Percentiles rank a stretch among this genome's conserved stretches.
Conservation (phyloP, 2,113 vertebrate species). For the Silurus meridionalis region DNA sequence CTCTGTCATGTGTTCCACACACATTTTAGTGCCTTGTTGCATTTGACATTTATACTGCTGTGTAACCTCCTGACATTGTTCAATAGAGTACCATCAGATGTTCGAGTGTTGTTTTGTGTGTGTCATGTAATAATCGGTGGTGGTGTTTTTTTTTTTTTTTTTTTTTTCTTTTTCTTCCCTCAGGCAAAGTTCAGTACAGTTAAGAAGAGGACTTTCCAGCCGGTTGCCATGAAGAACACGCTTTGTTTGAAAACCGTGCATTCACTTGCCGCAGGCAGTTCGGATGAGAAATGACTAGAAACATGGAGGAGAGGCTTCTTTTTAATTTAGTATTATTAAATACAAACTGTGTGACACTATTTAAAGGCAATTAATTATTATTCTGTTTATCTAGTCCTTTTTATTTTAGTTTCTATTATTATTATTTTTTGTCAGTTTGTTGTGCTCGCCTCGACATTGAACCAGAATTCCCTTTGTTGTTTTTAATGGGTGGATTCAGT, state of each 20-base stretch:
- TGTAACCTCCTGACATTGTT: neutral
- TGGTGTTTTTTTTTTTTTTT: constrained; percentile 13
- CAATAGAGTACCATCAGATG: neutral
- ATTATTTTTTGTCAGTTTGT: constrained; percentile 66
- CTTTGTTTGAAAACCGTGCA: constrained; percentile 70
- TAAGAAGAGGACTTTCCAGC: constrained; percentile 70
- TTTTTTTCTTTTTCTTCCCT: constrained; percentile 20
- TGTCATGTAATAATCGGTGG: neutral
- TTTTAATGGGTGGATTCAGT: constrained; percentile 66
- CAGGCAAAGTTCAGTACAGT: constrained; percentile 74
- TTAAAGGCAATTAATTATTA: constrained; percentile 80
- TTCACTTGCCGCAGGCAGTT: constrained; percentile 65
- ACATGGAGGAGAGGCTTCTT: constrained; percentile 71
- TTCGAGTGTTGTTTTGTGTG: neutral
- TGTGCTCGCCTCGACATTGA: constrained; percentile 72
- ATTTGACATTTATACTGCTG: neutral
- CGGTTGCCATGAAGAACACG: constrained; percentile 70
- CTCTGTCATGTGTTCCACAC: neutral
- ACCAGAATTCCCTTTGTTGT: constrained; percentile 56
- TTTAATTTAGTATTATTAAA: constrained; percentile 84
- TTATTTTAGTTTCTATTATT: constrained; percentile 58
- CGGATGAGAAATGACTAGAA: constrained; percentile 57
- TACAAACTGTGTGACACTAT: constrained; percentile 83
- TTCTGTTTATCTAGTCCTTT: constrained; percentile 78
- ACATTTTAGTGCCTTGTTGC: neutral